A percentile compares a stretch with the other conserved stretches of the same genome.
Conservation (phyloP, 1,140 invertebrate species). For the Thaumatotibia leucotreta region DNA sequence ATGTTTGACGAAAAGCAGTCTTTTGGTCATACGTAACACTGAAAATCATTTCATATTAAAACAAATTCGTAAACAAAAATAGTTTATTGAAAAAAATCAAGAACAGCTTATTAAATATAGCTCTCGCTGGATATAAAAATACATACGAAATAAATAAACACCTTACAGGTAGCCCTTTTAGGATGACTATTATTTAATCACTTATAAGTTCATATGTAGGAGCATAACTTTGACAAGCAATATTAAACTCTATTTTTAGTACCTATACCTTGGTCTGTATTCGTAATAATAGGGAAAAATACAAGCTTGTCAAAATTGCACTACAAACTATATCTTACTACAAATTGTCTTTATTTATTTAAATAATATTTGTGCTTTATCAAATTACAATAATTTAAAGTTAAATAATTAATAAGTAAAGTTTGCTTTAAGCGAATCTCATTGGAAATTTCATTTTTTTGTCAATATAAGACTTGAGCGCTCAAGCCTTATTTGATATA, state of each 20-base stretch:
- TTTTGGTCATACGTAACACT: no score
- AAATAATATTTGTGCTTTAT: not conserved
- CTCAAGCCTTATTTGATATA: not conserved
- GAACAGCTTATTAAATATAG: conserved; percentile 29
- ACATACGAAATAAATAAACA: conserved; percentile 19
- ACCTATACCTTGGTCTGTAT: not conserved
- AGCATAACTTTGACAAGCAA: not conserved
- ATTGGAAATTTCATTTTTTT: not conserved
- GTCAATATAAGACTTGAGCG: not conserved
- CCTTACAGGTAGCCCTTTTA: conserved; percentile 21
- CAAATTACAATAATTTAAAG: conserved; percentile 7
- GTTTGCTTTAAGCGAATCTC: conserved; percentile 1
- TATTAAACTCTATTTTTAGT: not conserved
- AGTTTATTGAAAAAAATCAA: conserved; percentile 47
- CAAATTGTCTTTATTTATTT: conserved; percentile 1
- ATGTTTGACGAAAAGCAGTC: no score
- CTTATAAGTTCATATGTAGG: not conserved
- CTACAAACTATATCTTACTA: not conserved
- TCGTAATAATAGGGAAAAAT: not conserved
- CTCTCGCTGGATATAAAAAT: conserved; percentile 5
- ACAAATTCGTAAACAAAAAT: conserved; percentile 33
- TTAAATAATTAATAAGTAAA: conserved; percentile 4
- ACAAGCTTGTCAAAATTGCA: not conserved
- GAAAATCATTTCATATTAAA: no score
- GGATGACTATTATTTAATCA: conserved; percentile 17